Base-by-base conservation (phyloP, 2,113 vertebrate species). In the Gavia stellata region DNA sequence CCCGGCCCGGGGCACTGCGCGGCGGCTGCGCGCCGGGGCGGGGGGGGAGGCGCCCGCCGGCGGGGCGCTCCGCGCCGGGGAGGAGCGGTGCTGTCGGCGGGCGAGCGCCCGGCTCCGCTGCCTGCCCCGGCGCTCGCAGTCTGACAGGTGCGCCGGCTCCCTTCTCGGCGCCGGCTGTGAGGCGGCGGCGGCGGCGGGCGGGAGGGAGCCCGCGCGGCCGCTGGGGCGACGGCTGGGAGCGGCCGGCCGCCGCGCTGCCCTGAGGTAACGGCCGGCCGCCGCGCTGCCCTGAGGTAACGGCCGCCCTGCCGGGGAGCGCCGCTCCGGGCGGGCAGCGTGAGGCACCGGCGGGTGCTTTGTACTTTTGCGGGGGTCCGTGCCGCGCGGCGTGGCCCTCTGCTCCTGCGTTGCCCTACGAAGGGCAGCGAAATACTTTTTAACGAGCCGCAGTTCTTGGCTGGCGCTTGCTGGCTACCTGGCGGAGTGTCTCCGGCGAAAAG, bases 121-220 rank as follows among this genome's bases (percentile, higher is more conserved):
- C 92, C 82, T 86, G 93, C 92, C 92, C 74, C 79, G 62, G 96
- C 92, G 40, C 96, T 95, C 81, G 91, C 95, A 65, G 93, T 52
- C 82, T 96, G 97, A 97, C 94, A 95, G 95, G 89, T 97, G 92
- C 94, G 92, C 90, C 66, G 59, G 72, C 79, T 68, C 63, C 86
- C 79, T 81, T 91, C 92, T 85, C 94, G 70, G 96, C 95, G 85
- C 88, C 88, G 63, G 53, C 90, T 15, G 18, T 2, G 61, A 45
- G 94, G 94, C 52, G 42, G 65, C 24, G 56, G 81, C 12, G 87
- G 89, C 24, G 56, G 81, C 12, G 87, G 89, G 82, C 73, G 36
- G 84, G 75, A 82, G 88, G 92, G 86, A 86, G 93, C 91, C 67
- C 80, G 45, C 31, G 24, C 55, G 18, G 18, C n/a, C 67, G 55